A percentile compares a stretch with the other conserved stretches of the same genome.
phyloP scores from a whole-genome alignment of 1,140 invertebrate species.

The Psix sp. region DNA sequence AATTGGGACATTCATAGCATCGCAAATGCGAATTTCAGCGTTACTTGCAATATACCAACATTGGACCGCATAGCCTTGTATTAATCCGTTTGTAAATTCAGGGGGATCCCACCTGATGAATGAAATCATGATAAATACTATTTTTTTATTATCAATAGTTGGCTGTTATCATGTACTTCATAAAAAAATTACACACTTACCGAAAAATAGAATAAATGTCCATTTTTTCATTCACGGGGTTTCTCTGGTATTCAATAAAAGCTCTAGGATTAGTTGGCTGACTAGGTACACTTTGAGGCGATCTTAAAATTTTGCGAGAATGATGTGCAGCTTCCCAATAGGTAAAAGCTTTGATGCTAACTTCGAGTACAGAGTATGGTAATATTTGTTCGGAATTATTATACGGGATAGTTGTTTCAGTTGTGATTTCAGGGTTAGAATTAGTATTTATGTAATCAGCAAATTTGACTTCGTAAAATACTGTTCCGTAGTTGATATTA shows the following conservation, averaged over 20 bases:
- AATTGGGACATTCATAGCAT: slow-evolving; percentile 58
- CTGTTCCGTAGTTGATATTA: slow-evolving; percentile 86
- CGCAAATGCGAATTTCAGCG: slow-evolving; percentile 63
- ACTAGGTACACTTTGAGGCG: slow-evolving; percentile 84
- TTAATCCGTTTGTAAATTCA: slow-evolving; percentile 83
- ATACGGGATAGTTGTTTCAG: slow-evolving; percentile 70
- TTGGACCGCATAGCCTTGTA: slow-evolving; percentile 84
- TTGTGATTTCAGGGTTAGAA: slow-evolving; percentile 69
- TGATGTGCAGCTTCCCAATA: slow-evolving; percentile 87
- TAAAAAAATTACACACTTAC: slow-evolving; percentile 63
- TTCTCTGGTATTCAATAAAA: slow-evolving; percentile 79
- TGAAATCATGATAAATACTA: too few relatives aligned
- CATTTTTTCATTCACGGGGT: slow-evolving; percentile 71
- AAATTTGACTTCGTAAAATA: slow-evolving; percentile 90
- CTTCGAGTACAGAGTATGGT: slow-evolving; percentile 83
- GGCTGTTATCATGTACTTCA: too few relatives aligned
- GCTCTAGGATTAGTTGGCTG: slow-evolving; percentile 83
- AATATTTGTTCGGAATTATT: slow-evolving; percentile 77
- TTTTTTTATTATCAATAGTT: too few relatives aligned
- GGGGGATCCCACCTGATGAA: slow-evolving; percentile 86
- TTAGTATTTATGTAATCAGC: slow-evolving; percentile 73
- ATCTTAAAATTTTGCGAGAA: slow-evolving; percentile 79
- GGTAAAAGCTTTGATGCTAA: slow-evolving; percentile 87
- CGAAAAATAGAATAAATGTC: slow-evolving; percentile 78
- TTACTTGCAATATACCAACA: slow-evolving; percentile 79